A percentile compares a stretch with the other conserved stretches of the same genome.
These are phyloP conservation scores for Amblyopsis hoosieri DNA, from an alignment of 2,797 vertebrate species.

Conservation along the genomic window DNA sequence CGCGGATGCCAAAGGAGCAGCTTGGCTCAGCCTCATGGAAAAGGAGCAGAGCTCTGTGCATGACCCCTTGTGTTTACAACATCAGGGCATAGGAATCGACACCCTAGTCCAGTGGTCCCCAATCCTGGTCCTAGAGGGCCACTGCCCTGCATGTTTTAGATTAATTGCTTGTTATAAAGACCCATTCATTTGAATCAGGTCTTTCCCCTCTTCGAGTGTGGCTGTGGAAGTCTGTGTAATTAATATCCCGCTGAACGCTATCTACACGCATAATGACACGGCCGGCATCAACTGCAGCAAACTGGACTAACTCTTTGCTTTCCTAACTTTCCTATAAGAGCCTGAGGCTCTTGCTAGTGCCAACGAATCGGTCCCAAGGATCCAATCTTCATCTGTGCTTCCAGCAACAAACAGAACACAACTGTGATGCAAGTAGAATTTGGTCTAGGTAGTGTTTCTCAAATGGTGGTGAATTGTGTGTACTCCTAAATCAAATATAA, in stretches of 20 bases:
- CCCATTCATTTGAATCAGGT: too few species aligned
- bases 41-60: constrained; percentile 40
- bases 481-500: too few species aligned
- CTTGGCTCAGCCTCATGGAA: constrained; percentile 44
- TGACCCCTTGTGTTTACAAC: constrained; percentile 49
- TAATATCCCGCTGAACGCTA: constrained; percentile 9
- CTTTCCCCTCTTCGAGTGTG: too few species aligned
- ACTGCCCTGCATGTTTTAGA: too few species aligned
- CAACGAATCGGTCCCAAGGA: constrained; percentile 6
- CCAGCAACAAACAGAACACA: background rate
- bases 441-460: too few species aligned
- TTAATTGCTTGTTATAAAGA: too few species aligned
- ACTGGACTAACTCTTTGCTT: constrained; percentile 7
- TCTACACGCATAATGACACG: constrained; percentile 15
- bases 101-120: constrained; percentile 32
- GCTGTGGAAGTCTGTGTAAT: too few species aligned
- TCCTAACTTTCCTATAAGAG: constrained; percentile 7
- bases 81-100: constrained; percentile 22
- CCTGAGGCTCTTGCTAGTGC: constrained; percentile 2
- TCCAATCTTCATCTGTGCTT: constrained; percentile 9
- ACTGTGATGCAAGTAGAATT: too few species aligned
- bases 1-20: constrained; percentile 13
- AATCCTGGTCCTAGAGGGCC: too few species aligned
- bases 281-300: constrained; percentile 9
- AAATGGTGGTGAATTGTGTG: too few species aligned